Base-by-base conservation (phyloP, 1,140 invertebrate genomes). In the Drosophila lini region DNA sequence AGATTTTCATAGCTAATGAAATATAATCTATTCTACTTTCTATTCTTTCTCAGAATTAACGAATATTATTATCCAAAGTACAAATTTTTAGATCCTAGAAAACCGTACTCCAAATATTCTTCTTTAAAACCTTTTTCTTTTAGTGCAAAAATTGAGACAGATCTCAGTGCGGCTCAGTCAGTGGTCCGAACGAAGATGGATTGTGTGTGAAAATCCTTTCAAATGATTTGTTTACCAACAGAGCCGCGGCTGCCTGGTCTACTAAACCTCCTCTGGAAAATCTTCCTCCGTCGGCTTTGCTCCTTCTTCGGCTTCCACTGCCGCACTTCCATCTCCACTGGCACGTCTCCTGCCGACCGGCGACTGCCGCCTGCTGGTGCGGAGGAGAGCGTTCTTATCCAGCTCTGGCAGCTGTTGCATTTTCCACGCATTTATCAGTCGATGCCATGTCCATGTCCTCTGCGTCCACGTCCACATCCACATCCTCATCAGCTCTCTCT, bases 201-300 rank as follows among this genome's bases (percentile, higher is more conserved):
- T 89, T 89, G 84, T 89, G 84, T 89, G 84, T 89, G 84, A 89
- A 89, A 89, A 89, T 90, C 84, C 84, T 89, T 89, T 89, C 78
- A 89, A 89, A 89, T 89, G 84, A 89, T 89, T 89, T 89, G 84
- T 89, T 89, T 89, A 89, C 85, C 84, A 89, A 89, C 83, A 86
- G 75, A 73, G 74, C 81, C 71, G 48, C 80, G 77, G 44, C 25
- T 44, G 65, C 80, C 68, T 70, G 60, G 32, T 38, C 45, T 16
- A 48, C 34, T 69, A 53, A 69, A 47, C 61, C 65, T 68, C 36
- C 63, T 65, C 36, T 52, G 61, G n/a, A 53, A 69, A 67, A 19
- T 69, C 65, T 69, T 69, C 38, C 61, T 42, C 61, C 22, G 11
- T 38, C 44, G 19, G 52, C 40, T 59, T 32, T 15, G 16, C 50